Base-by-base conservation (phyloP, 2,113 vertebrate genomes). In the Scomber colias region DNA sequence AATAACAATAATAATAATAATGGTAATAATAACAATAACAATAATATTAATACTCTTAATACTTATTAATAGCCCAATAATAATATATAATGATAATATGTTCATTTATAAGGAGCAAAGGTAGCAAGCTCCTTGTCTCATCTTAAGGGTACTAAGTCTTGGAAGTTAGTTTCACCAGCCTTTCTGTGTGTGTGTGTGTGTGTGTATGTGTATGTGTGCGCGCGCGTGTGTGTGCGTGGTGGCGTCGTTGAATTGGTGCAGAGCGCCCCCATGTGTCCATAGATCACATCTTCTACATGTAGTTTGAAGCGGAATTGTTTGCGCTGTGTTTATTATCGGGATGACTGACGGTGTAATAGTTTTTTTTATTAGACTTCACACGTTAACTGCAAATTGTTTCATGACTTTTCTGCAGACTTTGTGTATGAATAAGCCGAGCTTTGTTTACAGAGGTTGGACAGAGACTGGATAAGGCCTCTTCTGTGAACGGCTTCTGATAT, bases 181-280 rank as follows among this genome's bases (percentile, higher is more conserved):
- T 85, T 30, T 87, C 19, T 50, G 62, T 63, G 57, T 60, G 31
- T 51, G 77, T 31, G 72, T 73, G 60, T 64, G 71, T 51, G 77
- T 17, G 19, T 56, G 8, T 4, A 40, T 66, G 5, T 81, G 62
- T 71, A 16, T 63, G 76, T 56, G 35, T 56, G 24, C 3, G 24
- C 3, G 24, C 3, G 24, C 3, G 24, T 27, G 24, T 27, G 24
- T 27, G 24, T 27, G 24, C 49, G 80, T 48, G 57, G 11, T 27
- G 63, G 46, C 35, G 8, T 8, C 5, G 50, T 80, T 86, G 63
- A 72, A 51, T 84, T 93, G 83, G 91, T 88, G 56, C 63, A 71
- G 90, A 93, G 94, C 93, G 94, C 94, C 95, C 92, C 90, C 95
- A 56, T 81, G 92, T 72, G 95, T 63, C 46, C 53, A 48, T 1